Evolutionary conservation across 2,888 invertebrate species (phyloP).

Genomic region (Rhagium mordax): DNA sequence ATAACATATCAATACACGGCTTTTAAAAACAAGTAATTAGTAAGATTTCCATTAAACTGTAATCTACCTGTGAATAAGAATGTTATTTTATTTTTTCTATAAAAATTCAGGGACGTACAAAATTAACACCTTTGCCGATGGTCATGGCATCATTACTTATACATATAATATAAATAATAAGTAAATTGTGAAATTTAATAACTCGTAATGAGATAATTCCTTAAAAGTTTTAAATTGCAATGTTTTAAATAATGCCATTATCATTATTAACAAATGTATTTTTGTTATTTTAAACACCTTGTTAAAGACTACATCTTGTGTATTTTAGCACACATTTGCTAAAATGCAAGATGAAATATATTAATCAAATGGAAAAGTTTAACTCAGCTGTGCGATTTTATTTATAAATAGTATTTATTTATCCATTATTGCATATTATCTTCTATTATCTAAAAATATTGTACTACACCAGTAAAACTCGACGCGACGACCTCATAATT

Average conservation of each 20-base stretch:
- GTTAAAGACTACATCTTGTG: too few relatives aligned
- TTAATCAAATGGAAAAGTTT: not conserved
- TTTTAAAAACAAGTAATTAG: not conserved
- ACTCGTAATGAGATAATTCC: not conserved
- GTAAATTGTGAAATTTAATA: not conserved
- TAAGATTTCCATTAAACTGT: not conserved
- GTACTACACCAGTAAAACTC: too few relatives aligned
- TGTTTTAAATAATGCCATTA: too few relatives aligned
- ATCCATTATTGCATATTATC: not conserved
- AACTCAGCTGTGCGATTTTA: not conserved
- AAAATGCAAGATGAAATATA: not conserved
- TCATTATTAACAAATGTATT: not conserved
- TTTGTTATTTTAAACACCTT: too few relatives aligned
- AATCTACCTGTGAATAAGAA: not conserved
- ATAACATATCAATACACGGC: not conserved
- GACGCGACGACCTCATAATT: too few relatives aligned
- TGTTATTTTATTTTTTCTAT: not conserved
- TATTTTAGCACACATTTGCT: not conserved
- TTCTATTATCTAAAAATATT: not conserved
- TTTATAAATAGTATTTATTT: not conserved
- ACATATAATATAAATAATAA: not conserved
- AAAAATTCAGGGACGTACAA: not conserved
- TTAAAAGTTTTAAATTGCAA: not conserved
- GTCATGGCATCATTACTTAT: not conserved
- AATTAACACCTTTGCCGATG: not conserved